Evolutionary conservation across 2,888 invertebrate species (phyloP), one percentile per base, ranked within the genome.

Genomic region (Eristalis intricaria): DNA sequence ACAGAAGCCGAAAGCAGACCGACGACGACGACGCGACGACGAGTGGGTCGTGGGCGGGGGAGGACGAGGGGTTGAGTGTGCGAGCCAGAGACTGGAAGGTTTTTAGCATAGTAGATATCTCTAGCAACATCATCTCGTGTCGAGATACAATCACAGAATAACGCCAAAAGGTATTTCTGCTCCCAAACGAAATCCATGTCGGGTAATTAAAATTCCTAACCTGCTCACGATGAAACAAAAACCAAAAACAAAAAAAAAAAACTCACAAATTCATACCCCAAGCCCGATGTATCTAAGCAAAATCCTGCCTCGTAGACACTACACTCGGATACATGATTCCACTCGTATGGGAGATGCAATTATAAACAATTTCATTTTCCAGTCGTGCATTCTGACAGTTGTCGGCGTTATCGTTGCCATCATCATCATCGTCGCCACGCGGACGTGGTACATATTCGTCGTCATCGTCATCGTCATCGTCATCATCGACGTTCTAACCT

Each of bases 141-240:
- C 79, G 84, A 87, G 87, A 87, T 87, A 87, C 87, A 87, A 87
- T 87, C 87, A 87, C 87, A 87, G 87, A 87, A 87, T 84, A 87
- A 38, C 87, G 87, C 87, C 87, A 87, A 87, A 87, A 84, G 87
- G 64, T 79, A 79, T 79, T 64, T 76, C 60, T 23, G 29, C 70
- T 70, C 76, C 43, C 75, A 76, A 84, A 87, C 79, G 87, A 80
- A 87, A 80, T 76, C 87, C 87, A 79, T 84, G 66, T 68, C 71
- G 84, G 87, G 87, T 87, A 87, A 87, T 87, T 87, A 87, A 87
- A 87, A 87, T 87, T 87, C 84, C 84, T 83, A 50, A 50, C 50
- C 50, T 70, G 79, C 84, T 87, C 75, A 79, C 70, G 83, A 78
- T 78, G 73, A 71, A 23, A 68, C 63, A 66, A 68, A 64, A 29